These are phyloP conservation scores for Lampris incognitus DNA, from an alignment of 2,113 vertebrate genomes.

Conservation along the genomic window DNA sequence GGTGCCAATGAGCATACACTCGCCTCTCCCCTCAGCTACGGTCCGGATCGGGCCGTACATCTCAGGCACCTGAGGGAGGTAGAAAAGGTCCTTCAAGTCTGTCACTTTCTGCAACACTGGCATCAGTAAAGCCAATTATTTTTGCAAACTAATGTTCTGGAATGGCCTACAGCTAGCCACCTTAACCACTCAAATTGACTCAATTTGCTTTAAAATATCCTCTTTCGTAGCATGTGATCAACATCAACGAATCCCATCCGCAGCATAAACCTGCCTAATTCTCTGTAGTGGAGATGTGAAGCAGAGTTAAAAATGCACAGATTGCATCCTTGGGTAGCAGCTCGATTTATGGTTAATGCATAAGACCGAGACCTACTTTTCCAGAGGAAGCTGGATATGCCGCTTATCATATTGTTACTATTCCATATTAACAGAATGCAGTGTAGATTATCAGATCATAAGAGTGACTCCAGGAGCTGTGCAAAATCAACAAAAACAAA, in stretches of 20 bases:
- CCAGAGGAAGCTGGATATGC: constrained; percentile 15
- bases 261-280: constrained; percentile 19
- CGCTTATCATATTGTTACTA: constrained; percentile 32
- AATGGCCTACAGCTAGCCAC: no score
- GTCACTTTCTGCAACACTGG: not conserved
- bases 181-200: no score
- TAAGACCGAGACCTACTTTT: constrained; percentile 27
- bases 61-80: constrained; percentile 89
- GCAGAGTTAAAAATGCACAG: constrained; percentile 31
- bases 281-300: constrained; percentile 52
- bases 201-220: no score
- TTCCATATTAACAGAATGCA: not conserved
- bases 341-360: constrained; percentile 29
- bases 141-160: no score
- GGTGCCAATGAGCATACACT: constrained; percentile 92
- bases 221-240: constrained; percentile 1
- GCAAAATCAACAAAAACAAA: not conserved
- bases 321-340: constrained; percentile 16
- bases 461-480: not conserved
- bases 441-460: not conserved
- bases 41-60: constrained; percentile 94
- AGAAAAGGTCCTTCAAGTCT: not conserved
- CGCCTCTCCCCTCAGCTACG: constrained; percentile 92
- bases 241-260: constrained; percentile 37
- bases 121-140: no score